Evolutionary conservation across 2,797 vertebrate genomes (phyloP), one percentile per base, ranked within the genome.

Genomic region (Hippocampus kuda): DNA sequence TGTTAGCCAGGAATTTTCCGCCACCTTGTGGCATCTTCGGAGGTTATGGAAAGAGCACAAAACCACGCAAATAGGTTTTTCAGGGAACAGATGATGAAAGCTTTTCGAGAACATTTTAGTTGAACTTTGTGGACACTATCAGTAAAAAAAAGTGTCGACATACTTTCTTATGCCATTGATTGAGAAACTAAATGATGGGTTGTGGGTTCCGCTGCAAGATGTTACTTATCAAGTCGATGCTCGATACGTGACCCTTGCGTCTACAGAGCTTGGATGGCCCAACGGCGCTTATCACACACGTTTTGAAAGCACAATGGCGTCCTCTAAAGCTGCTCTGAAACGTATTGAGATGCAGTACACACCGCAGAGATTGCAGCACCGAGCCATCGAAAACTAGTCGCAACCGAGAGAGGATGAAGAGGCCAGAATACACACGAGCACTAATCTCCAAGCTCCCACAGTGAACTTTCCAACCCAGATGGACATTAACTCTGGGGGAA

Each of bases 381-480:
- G 56, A 71, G 70, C 69, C 46, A 42, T 77, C 76, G 70, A 75
- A 77, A 75, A 69, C 12, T 15, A 63, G 63, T 66, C 73, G 72
- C 68, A 75, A 65, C 66, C 57, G 2, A 41, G 66, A 73, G 61
- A 66, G 70, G 77, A 78, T 74, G 77, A 80, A 79, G 72, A 81
- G 74, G 77, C 30, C 62, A 72, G 75, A 69, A 70, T 77, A 68
- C 69, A 65, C 73, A 77, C 60, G 59, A 72, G 77, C 77, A 82
- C 74, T 84, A 85, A 84, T 87, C 83, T 81, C 65, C 63, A 8
- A 48, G 61, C 74, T 69, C 76, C 57, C 56, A 60, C 76, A 53
- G 82, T 73, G 79, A 77, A 84, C 77, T 77, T 74, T 83, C 71
- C 68, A 70, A 74, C 81, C 72, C 84, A 85, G 81, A 84, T 84